Percentiles rank a stretch among this genome's conserved stretches.
phyloP scores from a whole-genome alignment of 1,140 invertebrate genomes.

The Liolophura sinensis region DNA sequence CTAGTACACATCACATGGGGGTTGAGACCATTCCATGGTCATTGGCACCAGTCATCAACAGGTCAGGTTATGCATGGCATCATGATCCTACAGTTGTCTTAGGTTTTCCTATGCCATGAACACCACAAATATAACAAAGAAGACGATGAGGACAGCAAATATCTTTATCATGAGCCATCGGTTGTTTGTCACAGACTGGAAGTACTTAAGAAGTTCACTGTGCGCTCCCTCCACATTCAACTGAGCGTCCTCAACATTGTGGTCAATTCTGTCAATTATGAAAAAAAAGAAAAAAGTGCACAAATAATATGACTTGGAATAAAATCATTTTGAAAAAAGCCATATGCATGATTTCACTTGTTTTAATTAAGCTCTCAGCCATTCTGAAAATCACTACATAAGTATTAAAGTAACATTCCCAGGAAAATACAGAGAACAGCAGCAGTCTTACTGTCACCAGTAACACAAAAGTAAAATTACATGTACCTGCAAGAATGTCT shows the following conservation, averaged over 20 bases:
- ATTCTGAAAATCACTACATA: no score
- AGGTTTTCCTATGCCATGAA: slow-evolving; percentile 66
- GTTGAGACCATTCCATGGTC: no score
- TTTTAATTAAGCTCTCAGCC: slow-evolving; percentile 4
- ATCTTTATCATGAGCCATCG: slow-evolving; percentile 99
- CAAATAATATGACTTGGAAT: neutral
- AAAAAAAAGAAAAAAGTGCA: slow-evolving; percentile 12
- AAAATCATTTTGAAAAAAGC: slow-evolving; percentile 2
- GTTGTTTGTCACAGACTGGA: slow-evolving; percentile 95
- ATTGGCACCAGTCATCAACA: no score
- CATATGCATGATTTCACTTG: slow-evolving; percentile 6
- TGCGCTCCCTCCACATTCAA: slow-evolving; percentile 98
- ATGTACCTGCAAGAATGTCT: no score
- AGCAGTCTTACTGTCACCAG: no score
- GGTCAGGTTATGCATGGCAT: no score
- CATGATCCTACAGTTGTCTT: no score
- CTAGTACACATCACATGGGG: no score
- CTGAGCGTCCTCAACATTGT: slow-evolving; percentile 94
- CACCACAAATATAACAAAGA: slow-evolving; percentile 98
- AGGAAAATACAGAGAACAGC: neutral
- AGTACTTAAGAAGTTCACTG: slow-evolving; percentile 96
- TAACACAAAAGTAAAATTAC: no score
- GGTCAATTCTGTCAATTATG: slow-evolving; percentile 79
- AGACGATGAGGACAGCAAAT: slow-evolving; percentile 97
- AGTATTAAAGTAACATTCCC: no score